A percentile compares a stretch with the other conserved stretches of the same genome.
These are phyloP conservation scores for Myxocyprinus asiaticus DNA, from an alignment of 2,113 vertebrate species.

Conservation along the genomic window DNA sequence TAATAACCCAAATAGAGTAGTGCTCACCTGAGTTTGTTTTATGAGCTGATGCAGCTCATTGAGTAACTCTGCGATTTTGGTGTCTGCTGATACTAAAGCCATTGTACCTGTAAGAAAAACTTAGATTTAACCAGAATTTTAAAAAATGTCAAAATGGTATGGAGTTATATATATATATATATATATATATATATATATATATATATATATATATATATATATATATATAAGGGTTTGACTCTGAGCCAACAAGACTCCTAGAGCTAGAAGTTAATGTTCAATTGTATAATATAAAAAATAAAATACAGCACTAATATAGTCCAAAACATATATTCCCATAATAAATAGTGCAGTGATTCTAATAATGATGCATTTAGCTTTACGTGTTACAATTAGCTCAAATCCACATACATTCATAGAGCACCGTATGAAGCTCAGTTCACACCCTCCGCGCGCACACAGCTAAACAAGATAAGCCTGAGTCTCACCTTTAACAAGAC, in stretches of 20 bases:
- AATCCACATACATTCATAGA: neutral
- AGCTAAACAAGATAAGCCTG: neutral
- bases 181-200: too few relatives aligned
- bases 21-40: slow-evolving; percentile 87
- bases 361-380: neutral
- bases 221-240: too few relatives aligned
- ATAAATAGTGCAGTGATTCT: neutral
- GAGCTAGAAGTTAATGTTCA: neutral
- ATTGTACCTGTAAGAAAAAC: slow-evolving; percentile 51
- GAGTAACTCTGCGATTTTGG: slow-evolving; percentile 87
- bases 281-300: too few relatives aligned
- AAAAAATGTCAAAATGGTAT: neutral
- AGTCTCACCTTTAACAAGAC: slow-evolving; percentile 15
- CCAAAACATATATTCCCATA: too few relatives aligned
- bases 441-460: neutral
- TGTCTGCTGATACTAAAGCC: slow-evolving; percentile 85
- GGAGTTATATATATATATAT: neutral
- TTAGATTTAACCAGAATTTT: neutral
- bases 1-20: neutral
- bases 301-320: too few relatives aligned
- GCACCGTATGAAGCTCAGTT: neutral
- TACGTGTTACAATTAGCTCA: neutral
- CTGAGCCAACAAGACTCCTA: neutral
- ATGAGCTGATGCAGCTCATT: slow-evolving; percentile 89
- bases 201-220: too few relatives aligned